Evolutionary conservation across 2,797 vertebrate genomes (phyloP), one percentile per base, ranked within the genome.

Genomic region (Geotrypetes seraphini): DNA sequence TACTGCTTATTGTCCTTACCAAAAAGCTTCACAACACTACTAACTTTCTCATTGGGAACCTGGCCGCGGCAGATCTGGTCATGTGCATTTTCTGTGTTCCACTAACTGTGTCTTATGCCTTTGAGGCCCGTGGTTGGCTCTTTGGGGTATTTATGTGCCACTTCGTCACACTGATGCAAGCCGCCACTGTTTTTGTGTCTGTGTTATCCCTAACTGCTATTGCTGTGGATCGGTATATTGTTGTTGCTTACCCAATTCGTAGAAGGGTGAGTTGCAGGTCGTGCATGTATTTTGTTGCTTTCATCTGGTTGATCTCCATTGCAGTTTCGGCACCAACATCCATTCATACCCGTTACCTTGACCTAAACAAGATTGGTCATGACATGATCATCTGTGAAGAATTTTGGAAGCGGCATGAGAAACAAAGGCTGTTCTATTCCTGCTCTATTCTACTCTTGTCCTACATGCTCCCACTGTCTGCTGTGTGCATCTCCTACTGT

Each of bases 61-160:
- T 93, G 59, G 89, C 89, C 0, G 61, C 66, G 0, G 84, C 85
- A 0, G 87, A 91, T 62, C 63, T 92, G 43, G 22, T 88, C 42
- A 91, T 92, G 87, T 90, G 84, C 51, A 41, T 91, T 19, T 81
- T 86, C 66, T 91, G 87, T 0, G 81, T 90, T 11, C 89, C 89
- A 2, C 39, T 90, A 51, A 91, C 89, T 0, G 87, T 68, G 1
- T 83, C 85, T 39, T 92, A 89, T 0, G 87, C 86, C 16, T 91
- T 90, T 2, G 83, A 90, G 63, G 53, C 36, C 25, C 79, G 66
- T 1, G 87, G 89, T 3, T 92, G 89, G 89, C 60, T 90, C 33
- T 93, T 89, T 1, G 90, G 90, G 9, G 3, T 36, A 18, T 72
- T 78, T 57, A 83, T 87, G 85, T 92, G 89, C 30, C 76, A 84